Conservation (phyloP, 2,113 vertebrate genomes). For the Laterallus jamaicensis region DNA sequence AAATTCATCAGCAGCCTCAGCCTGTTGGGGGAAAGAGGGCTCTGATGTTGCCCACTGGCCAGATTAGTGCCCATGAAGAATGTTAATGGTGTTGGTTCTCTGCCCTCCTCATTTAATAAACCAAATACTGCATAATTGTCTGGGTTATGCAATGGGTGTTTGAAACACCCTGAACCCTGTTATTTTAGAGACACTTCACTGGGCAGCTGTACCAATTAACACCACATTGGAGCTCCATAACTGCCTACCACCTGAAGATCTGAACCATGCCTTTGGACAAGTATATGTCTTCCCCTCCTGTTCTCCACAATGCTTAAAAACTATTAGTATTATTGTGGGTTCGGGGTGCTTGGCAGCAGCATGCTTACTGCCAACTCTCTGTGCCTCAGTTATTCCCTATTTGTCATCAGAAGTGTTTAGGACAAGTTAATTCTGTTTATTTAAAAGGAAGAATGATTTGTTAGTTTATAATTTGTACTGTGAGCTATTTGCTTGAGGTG, state of each 20-base stretch:
- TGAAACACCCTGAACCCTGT: not conserved
- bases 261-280: not conserved
- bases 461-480: not conserved
- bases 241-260: not conserved
- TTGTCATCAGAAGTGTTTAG: not conserved
- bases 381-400: not conserved
- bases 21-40: not conserved
- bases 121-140: no score
- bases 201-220: not conserved
- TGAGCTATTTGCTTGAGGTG: not conserved
- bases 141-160: not conserved
- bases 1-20: not conserved
- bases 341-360: not conserved
- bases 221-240: accelerated
- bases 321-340: not conserved
- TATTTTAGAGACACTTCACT: not conserved
- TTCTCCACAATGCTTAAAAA: not conserved
- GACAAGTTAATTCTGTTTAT: not conserved
- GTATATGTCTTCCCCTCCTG: not conserved
- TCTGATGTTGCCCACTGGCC: not conserved
- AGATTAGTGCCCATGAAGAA: not conserved
- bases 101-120: not conserved
- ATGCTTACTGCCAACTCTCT: accelerated
- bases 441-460: not conserved
- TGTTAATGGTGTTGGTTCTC: accelerated